Evolutionary conservation across 2,888 invertebrate species (phyloP).

Genomic region (Pollenia amentaria): DNA sequence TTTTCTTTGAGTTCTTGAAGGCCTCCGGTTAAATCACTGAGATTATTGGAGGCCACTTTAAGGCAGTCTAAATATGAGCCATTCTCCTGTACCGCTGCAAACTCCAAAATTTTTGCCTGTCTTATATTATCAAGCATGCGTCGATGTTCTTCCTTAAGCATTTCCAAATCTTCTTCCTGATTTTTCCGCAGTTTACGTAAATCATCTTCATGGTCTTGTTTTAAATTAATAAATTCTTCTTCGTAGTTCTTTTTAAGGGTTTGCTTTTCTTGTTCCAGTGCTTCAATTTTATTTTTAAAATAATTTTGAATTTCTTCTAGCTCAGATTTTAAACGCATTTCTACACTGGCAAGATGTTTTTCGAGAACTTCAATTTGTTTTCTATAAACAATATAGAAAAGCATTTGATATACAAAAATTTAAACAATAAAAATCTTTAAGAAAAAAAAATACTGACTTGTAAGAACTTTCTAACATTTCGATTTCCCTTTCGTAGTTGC

Average conservation of each 20-base stretch:
- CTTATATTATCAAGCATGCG: constrained; percentile 82
- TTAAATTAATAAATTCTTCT: constrained; percentile 77
- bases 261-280: constrained; percentile 77
- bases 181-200: constrained; percentile 80
- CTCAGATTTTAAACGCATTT: constrained; percentile 81
- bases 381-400: constrained; percentile 71
- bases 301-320: constrained; percentile 78
- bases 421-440: neutral
- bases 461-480: constrained; percentile 83
- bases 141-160: constrained; percentile 78
- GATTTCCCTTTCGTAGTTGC: constrained; percentile 84
- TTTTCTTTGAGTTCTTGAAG: constrained; percentile 81
- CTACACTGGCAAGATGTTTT: constrained; percentile 80
- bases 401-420: neutral
- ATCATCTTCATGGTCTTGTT: constrained; percentile 81
- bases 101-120: constrained; percentile 83
- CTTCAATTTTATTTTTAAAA: constrained; percentile 79
- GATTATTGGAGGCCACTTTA: constrained; percentile 81
- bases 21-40: constrained; percentile 79
- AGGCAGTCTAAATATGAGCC: constrained; percentile 83
- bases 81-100: constrained; percentile 83
- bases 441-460: constrained; percentile 78
- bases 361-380: constrained; percentile 83
- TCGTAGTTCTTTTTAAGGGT: constrained; percentile 78
- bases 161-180: constrained; percentile 81